Percentiles rank a stretch among this genome's conserved stretches.
These are phyloP conservation scores for Mystacornis crossleyi DNA, from an alignment of 2,113 vertebrate genomes.

Conservation along the genomic window DNA sequence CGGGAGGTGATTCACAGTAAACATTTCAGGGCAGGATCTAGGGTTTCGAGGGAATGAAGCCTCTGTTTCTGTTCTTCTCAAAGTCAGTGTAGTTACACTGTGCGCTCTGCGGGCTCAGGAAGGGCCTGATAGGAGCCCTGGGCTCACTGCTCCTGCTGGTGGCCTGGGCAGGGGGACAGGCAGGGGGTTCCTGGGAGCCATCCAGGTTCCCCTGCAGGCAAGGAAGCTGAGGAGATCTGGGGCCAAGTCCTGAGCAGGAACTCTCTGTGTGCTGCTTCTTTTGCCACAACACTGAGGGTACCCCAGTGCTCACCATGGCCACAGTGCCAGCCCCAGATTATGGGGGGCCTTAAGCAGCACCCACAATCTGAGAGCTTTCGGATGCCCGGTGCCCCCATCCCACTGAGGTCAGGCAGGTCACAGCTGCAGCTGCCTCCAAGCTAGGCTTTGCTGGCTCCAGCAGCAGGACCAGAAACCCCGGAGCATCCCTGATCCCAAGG, in stretches of 20 bases:
- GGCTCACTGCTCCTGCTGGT: rapidly evolving
- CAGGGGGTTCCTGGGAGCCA: not conserved
- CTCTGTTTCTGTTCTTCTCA: not conserved
- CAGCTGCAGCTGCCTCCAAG: not conserved
- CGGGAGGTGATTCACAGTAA: not conserved
- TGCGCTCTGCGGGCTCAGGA: not conserved
- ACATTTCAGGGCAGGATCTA: not conserved
- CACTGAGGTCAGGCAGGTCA: not conserved
- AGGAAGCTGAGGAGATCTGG: not conserved
- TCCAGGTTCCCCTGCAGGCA: rapidly evolving
- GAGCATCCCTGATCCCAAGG: not conserved
- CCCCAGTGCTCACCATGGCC: rapidly evolving
- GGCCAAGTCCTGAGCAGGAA: not conserved
- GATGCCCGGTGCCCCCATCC: not conserved
- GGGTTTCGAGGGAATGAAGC: not conserved
- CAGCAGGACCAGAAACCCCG: rapidly evolving
- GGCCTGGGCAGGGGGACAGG: rapidly evolving
- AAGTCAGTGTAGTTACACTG: not conserved
- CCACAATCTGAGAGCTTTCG: not conserved
- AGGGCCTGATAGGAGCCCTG: not conserved
- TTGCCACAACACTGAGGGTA: not conserved
- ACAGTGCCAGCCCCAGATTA: rapidly evolving
- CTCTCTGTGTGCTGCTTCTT: rapidly evolving
- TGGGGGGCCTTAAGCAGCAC: rapidly evolving
- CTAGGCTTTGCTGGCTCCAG: not conserved